Conservation (phyloP, 2,113 vertebrate genomes). For the Vulpes vulpes region DNA sequence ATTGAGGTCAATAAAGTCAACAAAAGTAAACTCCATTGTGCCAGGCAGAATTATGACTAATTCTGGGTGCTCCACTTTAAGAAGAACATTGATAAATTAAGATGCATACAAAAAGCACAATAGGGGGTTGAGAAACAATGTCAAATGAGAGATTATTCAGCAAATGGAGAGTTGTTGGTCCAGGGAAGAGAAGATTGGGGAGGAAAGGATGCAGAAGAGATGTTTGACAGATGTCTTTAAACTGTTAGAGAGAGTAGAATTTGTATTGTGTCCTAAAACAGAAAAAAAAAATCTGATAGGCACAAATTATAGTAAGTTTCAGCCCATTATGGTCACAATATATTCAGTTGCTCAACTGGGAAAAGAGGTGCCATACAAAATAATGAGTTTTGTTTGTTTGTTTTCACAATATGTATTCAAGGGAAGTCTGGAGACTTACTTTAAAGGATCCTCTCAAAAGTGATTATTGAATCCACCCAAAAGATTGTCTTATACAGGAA, state of each 20-base stretch:
- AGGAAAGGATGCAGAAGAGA: background rate
- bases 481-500: background rate
- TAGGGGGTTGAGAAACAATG: background rate
- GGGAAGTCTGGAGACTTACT: background rate
- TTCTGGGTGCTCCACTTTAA: background rate
- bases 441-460: conserved; percentile 12
- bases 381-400: background rate
- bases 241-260: background rate
- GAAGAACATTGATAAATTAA: background rate
- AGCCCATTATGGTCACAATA: background rate
- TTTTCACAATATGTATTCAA: background rate
- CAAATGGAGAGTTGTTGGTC: background rate
- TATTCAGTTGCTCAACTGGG: background rate
- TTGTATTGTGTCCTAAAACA: background rate
- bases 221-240: background rate
- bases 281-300: background rate
- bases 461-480: background rate
- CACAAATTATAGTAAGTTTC: background rate
- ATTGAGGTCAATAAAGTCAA: conserved; percentile 64
- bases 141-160: background rate
- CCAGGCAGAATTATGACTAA: conserved; percentile 50
- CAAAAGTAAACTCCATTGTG: conserved; percentile 38
- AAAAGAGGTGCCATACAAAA: background rate
- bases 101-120: background rate
- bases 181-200: background rate